Conservation (phyloP, 2,888 invertebrate genomes). For the Platycheirus albimanus region DNA sequence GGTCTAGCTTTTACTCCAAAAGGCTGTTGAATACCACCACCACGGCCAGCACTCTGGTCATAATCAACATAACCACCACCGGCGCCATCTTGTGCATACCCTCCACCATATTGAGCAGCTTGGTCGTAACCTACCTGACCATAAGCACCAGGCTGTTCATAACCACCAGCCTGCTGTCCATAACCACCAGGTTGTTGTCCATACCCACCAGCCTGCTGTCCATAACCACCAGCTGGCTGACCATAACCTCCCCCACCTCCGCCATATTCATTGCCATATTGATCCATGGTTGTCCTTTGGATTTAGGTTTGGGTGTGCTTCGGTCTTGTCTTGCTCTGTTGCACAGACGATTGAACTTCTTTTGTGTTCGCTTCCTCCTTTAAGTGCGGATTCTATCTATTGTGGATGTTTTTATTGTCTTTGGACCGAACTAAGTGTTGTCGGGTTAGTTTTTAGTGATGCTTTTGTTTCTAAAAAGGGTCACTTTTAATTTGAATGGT, state of each 20-base stretch:
- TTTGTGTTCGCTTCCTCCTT: slow-evolving; percentile 39
- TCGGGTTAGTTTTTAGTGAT: slow-evolving; percentile 22
- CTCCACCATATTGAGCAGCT: slow-evolving; percentile 70
- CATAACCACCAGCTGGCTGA: slow-evolving; percentile 78
- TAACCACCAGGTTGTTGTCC: slow-evolving; percentile 75
- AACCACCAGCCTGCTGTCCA: slow-evolving; percentile 75
- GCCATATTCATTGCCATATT: slow-evolving; percentile 77
- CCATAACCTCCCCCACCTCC: slow-evolving; percentile 76
- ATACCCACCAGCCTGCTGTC: slow-evolving; percentile 76
- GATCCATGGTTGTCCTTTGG: slow-evolving; percentile 76
- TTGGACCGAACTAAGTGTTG: neutral
- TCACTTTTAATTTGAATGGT: slow-evolving; percentile 5
- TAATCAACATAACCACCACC: slow-evolving; percentile 63
- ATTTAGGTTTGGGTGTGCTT: neutral
- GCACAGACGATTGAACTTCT: slow-evolving; percentile 58
- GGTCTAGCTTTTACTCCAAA: slow-evolving; percentile 84
- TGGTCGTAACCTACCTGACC: slow-evolving; percentile 73
- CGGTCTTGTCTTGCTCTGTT: slow-evolving; percentile 26
- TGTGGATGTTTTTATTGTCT: slow-evolving; percentile 42
- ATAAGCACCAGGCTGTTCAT: slow-evolving; percentile 75
- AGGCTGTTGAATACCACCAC: slow-evolving; percentile 73
- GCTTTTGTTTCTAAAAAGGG: neutral
- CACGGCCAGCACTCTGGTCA: slow-evolving; percentile 38
- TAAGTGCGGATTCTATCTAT: slow-evolving; percentile 32
- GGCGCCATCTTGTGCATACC: slow-evolving; percentile 70